A percentile compares a stretch with the other conserved stretches of the same genome.
Evolutionary conservation across 2,888 invertebrate species (phyloP).

Genomic region (Cosmia trapezina): DNA sequence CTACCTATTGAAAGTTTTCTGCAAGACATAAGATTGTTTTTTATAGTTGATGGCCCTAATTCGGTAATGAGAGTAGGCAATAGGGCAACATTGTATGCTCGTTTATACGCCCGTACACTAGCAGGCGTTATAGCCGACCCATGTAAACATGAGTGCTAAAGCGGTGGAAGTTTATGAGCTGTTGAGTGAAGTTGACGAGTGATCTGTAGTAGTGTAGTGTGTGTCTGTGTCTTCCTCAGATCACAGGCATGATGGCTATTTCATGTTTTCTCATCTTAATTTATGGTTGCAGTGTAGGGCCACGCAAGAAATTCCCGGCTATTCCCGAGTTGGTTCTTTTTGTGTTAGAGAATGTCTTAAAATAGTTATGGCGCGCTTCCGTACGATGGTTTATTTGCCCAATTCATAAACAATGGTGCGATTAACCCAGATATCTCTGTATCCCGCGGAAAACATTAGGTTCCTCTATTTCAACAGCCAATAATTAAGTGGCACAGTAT

Average conservation of each 20-base stretch:
- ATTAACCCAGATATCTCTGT: slow-evolving; percentile 60
- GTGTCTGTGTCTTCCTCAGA: slow-evolving; percentile 28
- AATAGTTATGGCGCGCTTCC: slow-evolving; percentile 46
- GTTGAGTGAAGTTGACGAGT: slow-evolving; percentile 37
- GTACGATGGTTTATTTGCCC: slow-evolving; percentile 37
- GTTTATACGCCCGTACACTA: slow-evolving; percentile 23
- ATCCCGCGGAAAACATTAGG: slow-evolving; percentile 45
- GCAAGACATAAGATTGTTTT: background rate
- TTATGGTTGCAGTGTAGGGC: slow-evolving; percentile 15
- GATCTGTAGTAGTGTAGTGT: slow-evolving; percentile 42
- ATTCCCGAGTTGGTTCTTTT: slow-evolving; percentile 27
- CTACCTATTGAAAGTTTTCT: background rate
- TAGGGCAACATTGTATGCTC: slow-evolving; percentile 9
- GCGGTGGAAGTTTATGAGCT: slow-evolving; percentile 33
- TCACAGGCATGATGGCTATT: slow-evolving; percentile 28
- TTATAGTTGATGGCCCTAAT: background rate
- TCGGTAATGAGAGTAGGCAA: slow-evolving; percentile 22
- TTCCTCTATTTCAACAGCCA: slow-evolving; percentile 74
- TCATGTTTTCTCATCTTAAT: slow-evolving; percentile 32
- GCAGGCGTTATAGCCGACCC: slow-evolving; percentile 15
- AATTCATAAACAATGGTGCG: slow-evolving; percentile 57
- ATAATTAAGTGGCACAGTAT: slow-evolving; percentile 82
- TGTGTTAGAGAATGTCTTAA: slow-evolving; percentile 38
- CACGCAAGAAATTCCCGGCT: slow-evolving; percentile 16
- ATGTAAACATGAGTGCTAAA: slow-evolving; percentile 36